Percentiles rank a stretch among this genome's conserved stretches.
Conservation (phyloP, 2,113 vertebrate genomes). For the Colossoma macropomum region DNA sequence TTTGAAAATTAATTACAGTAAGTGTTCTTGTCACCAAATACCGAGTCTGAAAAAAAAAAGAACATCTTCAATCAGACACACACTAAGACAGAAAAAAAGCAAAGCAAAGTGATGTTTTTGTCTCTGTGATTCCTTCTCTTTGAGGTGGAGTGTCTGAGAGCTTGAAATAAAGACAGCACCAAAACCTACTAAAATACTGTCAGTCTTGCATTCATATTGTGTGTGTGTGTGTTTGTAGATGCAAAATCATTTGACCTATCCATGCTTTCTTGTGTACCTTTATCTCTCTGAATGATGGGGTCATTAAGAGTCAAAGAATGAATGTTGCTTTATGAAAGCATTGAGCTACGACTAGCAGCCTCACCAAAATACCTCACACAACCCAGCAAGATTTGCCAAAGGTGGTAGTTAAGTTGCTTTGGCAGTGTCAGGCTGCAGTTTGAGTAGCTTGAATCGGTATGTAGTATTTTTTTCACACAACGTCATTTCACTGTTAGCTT, state of each 20-base stretch:
- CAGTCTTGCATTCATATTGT: background rate
- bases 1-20: constrained; percentile 46
- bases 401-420: too few species aligned
- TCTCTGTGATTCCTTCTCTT: constrained; percentile 22
- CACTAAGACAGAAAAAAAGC: constrained; percentile 57
- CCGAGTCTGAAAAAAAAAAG: background rate
- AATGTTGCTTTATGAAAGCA: too few species aligned
- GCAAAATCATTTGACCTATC: background rate
- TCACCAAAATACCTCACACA: too few species aligned
- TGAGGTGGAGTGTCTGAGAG: constrained; percentile 26
- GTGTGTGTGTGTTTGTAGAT: background rate
- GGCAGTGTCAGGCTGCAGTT: too few species aligned
- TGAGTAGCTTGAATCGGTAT: too few species aligned
- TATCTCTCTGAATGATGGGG: too few species aligned
- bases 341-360: too few species aligned
- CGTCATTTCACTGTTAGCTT: too few species aligned
- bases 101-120: constrained; percentile 28
- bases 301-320: too few species aligned
- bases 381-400: too few species aligned
- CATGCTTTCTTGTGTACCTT: too few species aligned
- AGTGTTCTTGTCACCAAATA: constrained; percentile 49
- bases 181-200: background rate
- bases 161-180: constrained; percentile 58
- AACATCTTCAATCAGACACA: constrained; percentile 60
- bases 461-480: too few species aligned